Conservation (phyloP, 1,140 invertebrate genomes). For the Brachionus paranguensis region DNA sequence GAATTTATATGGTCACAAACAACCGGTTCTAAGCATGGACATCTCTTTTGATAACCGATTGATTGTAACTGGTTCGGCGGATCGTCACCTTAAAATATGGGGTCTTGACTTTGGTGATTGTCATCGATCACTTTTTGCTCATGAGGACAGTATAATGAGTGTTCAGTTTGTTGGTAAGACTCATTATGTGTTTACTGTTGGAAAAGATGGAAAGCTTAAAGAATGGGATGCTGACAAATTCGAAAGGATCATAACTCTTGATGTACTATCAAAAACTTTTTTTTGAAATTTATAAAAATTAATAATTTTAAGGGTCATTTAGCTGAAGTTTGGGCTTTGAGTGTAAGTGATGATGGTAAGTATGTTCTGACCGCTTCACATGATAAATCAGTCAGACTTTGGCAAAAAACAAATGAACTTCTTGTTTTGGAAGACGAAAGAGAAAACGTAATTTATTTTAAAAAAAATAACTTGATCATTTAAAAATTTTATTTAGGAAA, state of each 20-base stretch:
- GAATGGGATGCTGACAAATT: constrained; percentile 95
- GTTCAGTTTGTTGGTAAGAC: constrained; percentile 81
- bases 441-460: constrained; percentile 60
- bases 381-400: constrained; percentile 80
- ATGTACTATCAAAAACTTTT: constrained; percentile 58
- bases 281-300: constrained; percentile 14
- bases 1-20: constrained; percentile 89
- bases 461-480: neutral
- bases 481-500: constrained; percentile 46
- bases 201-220: constrained; percentile 85
- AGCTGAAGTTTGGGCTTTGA: constrained; percentile 69
- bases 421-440: constrained; percentile 83
- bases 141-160: constrained; percentile 85
- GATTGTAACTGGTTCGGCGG: constrained; percentile 85
- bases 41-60: constrained; percentile 83
- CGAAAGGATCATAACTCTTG: constrained; percentile 79
- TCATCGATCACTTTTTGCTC: constrained; percentile 66
- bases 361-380: constrained; percentile 75
- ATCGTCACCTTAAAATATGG: constrained; percentile 95
- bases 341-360: constrained; percentile 73
- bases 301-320: constrained; percentile 52
- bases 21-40: constrained; percentile 86
- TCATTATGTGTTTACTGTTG: constrained; percentile 84
- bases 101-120: constrained; percentile 97
- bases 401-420: constrained; percentile 76